Conservation (phyloP, 2,113 vertebrate genomes). For the Ammodytes dubius region DNA sequence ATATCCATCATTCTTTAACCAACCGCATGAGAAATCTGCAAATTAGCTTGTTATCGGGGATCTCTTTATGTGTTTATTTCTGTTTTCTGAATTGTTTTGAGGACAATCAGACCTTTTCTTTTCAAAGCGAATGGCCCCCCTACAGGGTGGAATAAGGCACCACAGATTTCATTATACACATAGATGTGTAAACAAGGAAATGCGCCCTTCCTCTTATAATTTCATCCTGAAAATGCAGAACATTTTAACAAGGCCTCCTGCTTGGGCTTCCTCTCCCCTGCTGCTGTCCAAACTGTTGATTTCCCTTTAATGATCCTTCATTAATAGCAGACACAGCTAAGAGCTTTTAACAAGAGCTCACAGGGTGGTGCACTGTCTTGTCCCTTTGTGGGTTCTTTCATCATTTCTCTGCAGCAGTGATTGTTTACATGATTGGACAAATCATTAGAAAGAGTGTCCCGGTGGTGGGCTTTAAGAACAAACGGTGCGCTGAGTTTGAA, state of each 20-base stretch:
- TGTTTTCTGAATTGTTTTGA: background rate
- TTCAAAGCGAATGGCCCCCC: background rate
- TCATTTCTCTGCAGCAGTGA: background rate
- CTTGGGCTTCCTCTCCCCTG: slow-evolving; percentile 23
- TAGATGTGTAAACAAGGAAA: background rate
- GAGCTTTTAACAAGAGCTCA: slow-evolving; percentile 20
- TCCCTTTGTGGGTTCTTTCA: slow-evolving; percentile 9
- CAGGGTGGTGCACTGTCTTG: slow-evolving; percentile 8
- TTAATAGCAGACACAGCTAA: background rate
- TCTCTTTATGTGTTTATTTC: background rate
- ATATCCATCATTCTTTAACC: background rate
- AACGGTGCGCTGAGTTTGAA: background rate
- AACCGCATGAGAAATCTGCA: background rate
- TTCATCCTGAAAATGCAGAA: slow-evolving; percentile 20
- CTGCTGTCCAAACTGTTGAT: slow-evolving; percentile 47
- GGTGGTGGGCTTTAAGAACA: background rate
- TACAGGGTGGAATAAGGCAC: slow-evolving; percentile 6
- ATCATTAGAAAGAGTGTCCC: background rate
- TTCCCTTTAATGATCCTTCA: background rate
- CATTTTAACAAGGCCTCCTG: slow-evolving; percentile 19
- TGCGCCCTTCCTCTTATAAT: slow-evolving; percentile 4
- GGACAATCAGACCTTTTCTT: background rate
- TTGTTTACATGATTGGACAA: slow-evolving; percentile 15
- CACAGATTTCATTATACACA: background rate
- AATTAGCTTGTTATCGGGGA: background rate